A percentile compares a stretch with the other conserved stretches of the same genome.
Evolutionary conservation across 2,888 invertebrate species (phyloP).

Genomic region (Hyposoter dolosus): DNA sequence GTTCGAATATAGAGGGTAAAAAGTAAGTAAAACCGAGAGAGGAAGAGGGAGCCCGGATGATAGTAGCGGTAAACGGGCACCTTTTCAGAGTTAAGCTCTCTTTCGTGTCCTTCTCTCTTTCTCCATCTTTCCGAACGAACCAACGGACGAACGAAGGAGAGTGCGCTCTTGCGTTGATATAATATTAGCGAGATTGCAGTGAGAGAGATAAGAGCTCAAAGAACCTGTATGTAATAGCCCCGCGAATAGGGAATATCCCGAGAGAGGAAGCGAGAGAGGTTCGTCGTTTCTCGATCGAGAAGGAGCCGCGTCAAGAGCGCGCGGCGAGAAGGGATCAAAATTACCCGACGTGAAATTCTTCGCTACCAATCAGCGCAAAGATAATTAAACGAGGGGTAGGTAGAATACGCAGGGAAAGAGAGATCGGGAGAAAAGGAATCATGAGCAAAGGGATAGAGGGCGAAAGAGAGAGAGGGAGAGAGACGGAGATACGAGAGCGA

Average conservation of each 20-base stretch:
- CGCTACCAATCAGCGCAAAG: conserved; percentile 83
- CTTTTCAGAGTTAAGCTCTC: conserved; percentile 65
- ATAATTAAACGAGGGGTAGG: conserved; percentile 84
- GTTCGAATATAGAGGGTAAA: conserved; percentile 33
- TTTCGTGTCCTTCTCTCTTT: conserved; percentile 21
- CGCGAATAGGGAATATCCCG: conserved; percentile 56
- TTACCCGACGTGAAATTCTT: conserved; percentile 84
- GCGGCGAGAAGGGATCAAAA: conserved; percentile 81
- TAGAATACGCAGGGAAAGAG: conserved; percentile 72
- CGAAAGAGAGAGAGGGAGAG: conserved; percentile 56
- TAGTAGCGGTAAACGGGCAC: conserved; percentile 68
- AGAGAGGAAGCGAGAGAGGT: conserved; percentile 53
- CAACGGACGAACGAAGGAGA: conserved; percentile 13
- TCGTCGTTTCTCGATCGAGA: conserved; percentile 59
- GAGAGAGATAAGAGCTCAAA: conserved; percentile 40
- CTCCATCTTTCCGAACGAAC: conserved; percentile 1
- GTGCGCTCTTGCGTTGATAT: conserved; percentile 64
- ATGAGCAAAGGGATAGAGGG: conserved; percentile 48
- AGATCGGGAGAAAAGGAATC: conserved; percentile 48
- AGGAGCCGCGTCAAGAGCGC: conserved; percentile 57
- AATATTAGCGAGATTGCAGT: conserved; percentile 73
- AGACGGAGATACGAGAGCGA: conserved; percentile 72
- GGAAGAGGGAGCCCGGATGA: conserved; percentile 47
- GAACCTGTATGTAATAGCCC: conserved; percentile 62
- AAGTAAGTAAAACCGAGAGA: neutral